These are phyloP conservation scores for Corbicula japonica DNA, from an alignment of 2,888 invertebrate genomes.

Conservation along the genomic window DNA sequence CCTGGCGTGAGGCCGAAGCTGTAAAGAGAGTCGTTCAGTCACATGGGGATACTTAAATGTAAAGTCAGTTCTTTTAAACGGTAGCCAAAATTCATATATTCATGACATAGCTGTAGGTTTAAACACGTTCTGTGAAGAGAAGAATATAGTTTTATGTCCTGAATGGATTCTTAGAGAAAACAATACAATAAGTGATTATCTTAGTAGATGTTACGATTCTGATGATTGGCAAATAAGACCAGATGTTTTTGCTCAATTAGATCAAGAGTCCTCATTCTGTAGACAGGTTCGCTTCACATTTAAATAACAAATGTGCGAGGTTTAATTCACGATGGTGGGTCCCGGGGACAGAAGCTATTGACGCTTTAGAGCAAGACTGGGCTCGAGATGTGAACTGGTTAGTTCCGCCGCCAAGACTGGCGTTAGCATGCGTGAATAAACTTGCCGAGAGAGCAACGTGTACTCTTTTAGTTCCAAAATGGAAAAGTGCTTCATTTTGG, in stretches of 20 bases:
- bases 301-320: too few species aligned
- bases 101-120: background rate
- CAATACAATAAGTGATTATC: background rate
- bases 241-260: background rate
- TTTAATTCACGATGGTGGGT: conserved; percentile 20
- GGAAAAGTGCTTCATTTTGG: conserved; percentile 24
- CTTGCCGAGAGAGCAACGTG: background rate
- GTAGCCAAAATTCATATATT: background rate
- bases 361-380: background rate
- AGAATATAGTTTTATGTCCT: background rate
- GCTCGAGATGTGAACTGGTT: background rate
- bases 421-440: background rate
- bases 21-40: background rate
- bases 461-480: conserved; percentile 12
- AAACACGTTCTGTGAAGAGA: background rate
- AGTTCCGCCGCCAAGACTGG: background rate
- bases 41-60: background rate
- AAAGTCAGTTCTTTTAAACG: too few species aligned
- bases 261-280: background rate
- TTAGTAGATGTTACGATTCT: conserved; percentile 2
- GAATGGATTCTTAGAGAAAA: conserved; percentile 6
- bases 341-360: too few species aligned
- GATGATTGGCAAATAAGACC: background rate
- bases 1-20: conserved; percentile 2
- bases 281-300: conserved; percentile 12